Conservation (phyloP, 2,113 vertebrate genomes). For the Benthochromis sp. region DNA sequence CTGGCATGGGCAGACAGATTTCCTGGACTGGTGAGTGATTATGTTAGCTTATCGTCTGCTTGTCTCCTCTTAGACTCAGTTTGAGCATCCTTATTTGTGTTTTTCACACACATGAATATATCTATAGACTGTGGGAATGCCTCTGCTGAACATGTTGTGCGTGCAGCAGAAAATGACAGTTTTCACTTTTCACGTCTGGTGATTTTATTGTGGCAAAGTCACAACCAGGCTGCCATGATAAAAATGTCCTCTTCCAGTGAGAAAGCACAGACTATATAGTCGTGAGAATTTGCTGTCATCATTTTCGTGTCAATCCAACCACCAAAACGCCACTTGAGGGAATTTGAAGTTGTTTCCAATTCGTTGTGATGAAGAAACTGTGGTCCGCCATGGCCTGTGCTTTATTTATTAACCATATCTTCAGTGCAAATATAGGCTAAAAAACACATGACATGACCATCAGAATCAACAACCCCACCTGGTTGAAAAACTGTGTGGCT, state of each 20-base stretch:
- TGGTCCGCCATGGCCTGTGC: neutral
- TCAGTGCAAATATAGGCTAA: neutral
- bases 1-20: neutral
- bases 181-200: neutral
- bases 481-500: neutral
- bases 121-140: neutral
- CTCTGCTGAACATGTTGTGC: neutral
- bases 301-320: neutral
- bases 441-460: neutral
- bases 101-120: neutral
- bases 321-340: neutral
- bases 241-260: neutral
- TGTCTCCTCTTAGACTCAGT: neutral
- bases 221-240: neutral
- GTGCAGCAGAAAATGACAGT: neutral
- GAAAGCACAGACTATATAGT: neutral
- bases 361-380: neutral
- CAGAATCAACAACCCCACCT: neutral
- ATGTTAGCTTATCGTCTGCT: neutral
- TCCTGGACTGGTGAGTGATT: neutral
- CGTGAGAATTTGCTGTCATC: neutral
- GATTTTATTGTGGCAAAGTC: neutral
- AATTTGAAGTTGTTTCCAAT: neutral
- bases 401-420: neutral
- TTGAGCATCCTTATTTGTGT: neutral